Conservation (phyloP, 2,113 vertebrate genomes). For the Paraplagusia blochii region DNA sequence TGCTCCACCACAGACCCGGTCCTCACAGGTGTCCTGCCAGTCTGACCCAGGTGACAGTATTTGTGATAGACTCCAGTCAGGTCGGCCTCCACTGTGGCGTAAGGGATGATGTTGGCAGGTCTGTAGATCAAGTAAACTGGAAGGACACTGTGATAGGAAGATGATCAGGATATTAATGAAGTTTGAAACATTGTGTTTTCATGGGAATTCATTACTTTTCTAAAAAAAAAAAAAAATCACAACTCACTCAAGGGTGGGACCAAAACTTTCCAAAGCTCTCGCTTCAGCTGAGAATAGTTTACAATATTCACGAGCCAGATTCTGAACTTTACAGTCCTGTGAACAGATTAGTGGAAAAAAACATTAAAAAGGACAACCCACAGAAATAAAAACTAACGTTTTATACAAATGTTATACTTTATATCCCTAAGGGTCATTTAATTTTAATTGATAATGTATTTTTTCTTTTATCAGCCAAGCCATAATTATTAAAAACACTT, state of each 20-base stretch:
- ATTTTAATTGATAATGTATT: too few species aligned
- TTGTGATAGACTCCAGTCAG: slow-evolving; percentile 77
- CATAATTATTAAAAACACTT: too few species aligned
- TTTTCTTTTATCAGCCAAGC: too few species aligned
- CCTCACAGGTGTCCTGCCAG: slow-evolving; percentile 54
- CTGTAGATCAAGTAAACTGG: slow-evolving; percentile 92
- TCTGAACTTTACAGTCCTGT: slow-evolving; percentile 94
- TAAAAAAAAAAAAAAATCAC: too few species aligned
- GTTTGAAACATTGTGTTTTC: too few species aligned
- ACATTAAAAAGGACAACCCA: slow-evolving; percentile 17
- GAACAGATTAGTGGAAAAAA: slow-evolving; percentile 27
- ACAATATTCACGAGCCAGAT: slow-evolving; percentile 93
- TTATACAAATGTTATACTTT: too few species aligned
- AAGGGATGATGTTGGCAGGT: slow-evolving; percentile 89
- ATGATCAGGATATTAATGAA: neutral
- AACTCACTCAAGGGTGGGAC: slow-evolving; percentile 71
- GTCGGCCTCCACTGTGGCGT: slow-evolving; percentile 88
- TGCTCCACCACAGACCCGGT: slow-evolving; percentile 75
- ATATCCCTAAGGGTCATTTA: too few species aligned
- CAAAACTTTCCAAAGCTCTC: slow-evolving; percentile 82
- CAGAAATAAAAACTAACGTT: slow-evolving; percentile 8
- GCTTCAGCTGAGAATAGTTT: slow-evolving; percentile 94
- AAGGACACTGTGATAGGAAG: slow-evolving; percentile 79
- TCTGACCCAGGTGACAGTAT: slow-evolving; percentile 75
- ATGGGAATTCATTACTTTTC: too few species aligned